Percentiles rank a stretch among this genome's conserved stretches.
These are phyloP conservation scores for Heliconius ethilla DNA, from an alignment of 2,888 invertebrate species.

Conservation along the genomic window DNA sequence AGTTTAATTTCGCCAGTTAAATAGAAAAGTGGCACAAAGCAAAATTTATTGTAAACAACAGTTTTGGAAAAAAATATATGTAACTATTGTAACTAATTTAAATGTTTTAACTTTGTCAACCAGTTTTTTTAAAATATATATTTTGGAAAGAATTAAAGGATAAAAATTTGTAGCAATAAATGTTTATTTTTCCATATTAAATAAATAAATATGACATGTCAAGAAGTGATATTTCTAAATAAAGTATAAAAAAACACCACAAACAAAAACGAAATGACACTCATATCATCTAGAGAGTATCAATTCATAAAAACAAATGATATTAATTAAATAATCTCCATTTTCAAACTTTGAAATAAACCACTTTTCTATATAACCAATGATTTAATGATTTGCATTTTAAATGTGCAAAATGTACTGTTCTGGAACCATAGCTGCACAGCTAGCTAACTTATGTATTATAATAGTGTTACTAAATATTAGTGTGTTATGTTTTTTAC, in stretches of 20 bases:
- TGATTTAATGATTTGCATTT: background rate
- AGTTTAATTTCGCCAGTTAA: background rate
- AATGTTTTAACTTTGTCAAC: no score
- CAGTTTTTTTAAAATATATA: no score
- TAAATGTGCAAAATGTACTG: background rate
- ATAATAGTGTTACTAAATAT: constrained; percentile 7
- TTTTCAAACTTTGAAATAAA: background rate
- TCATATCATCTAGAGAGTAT: background rate
- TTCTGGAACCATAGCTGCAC: background rate
- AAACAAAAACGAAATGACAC: background rate
- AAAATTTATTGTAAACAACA: background rate
- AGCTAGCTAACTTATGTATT: constrained; percentile 3
- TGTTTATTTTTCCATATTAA: no score
- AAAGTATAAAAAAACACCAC: no score
- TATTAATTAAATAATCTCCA: background rate
- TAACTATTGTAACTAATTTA: no score
- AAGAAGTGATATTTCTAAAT: no score
- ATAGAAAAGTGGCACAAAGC: background rate
- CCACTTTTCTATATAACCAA: background rate
- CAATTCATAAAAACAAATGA: background rate
- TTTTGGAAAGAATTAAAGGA: no score
- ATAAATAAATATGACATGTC: no score
- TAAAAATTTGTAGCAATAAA: no score
- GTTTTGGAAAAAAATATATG: no score
- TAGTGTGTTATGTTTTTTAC: background rate